A percentile compares a stretch with the other conserved stretches of the same genome.
Evolutionary conservation across 2,113 vertebrate genomes (phyloP).

Genomic region (Camelus dromedarius): DNA sequence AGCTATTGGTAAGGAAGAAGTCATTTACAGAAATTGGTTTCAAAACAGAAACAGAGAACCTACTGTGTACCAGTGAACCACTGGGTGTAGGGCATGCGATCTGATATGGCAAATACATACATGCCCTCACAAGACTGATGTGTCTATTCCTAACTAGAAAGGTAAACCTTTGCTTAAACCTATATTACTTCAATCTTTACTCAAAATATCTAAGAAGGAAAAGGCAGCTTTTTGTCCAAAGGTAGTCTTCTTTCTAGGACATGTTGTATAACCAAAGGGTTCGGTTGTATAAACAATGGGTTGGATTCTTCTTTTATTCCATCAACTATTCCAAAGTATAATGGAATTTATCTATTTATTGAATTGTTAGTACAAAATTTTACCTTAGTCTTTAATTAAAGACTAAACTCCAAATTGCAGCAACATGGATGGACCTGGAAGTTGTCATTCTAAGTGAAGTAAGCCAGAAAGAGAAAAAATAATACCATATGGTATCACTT

Average conservation of each 20-base stretch:
- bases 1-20: constrained; percentile 21
- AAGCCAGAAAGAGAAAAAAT: neutral
- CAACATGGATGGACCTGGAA: neutral
- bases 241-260: constrained; percentile 12
- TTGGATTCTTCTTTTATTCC: neutral
- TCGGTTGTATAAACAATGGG: neutral
- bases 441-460: neutral
- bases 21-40: constrained; percentile 45
- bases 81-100: neutral
- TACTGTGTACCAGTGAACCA: neutral
- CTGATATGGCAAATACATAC: neutral
- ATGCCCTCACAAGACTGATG: neutral
- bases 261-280: neutral
- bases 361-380: neutral
- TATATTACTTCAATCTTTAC: constrained; percentile 14
- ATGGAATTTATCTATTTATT: neutral
- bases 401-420: neutral
- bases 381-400: constrained; percentile 16
- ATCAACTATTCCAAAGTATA: constrained; percentile 15
- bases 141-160: neutral
- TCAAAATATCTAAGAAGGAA: constrained; percentile 4
- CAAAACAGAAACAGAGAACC: neutral
- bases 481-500: neutral
- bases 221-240: neutral
- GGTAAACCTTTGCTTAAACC: neutral